Percentiles rank a stretch among this genome's conserved stretches.
Conservation (phyloP, 2,888 invertebrate species). For the Sphecodes monilicornis region DNA sequence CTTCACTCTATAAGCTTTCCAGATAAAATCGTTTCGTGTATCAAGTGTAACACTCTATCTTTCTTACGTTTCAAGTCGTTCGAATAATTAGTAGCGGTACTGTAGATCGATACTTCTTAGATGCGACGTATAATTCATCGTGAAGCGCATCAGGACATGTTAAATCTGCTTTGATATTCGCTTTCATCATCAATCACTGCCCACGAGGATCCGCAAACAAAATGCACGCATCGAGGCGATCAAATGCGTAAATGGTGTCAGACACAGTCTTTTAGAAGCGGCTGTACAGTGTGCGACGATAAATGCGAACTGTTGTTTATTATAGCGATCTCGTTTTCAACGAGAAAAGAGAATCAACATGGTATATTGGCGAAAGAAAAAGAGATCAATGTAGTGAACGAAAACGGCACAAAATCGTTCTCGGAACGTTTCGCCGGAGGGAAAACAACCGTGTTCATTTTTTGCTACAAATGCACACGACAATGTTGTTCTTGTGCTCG, state of each 20-base stretch:
- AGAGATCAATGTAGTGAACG: not conserved
- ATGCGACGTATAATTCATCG: not conserved
- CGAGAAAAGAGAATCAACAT: not conserved
- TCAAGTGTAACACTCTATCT: not conserved
- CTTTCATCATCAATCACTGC: constrained; percentile 51
- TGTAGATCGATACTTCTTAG: not conserved
- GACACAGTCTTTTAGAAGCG: constrained; percentile 25
- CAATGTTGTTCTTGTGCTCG: constrained; percentile 31
- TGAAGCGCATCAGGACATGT: constrained; percentile 15
- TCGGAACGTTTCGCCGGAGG: constrained; percentile 3
- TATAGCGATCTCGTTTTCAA: constrained; percentile 16
- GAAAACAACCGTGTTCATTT: constrained; percentile 5
- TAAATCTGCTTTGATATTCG: constrained; percentile 25
- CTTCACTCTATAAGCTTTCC: not conserved
- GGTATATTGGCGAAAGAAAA: not conserved
- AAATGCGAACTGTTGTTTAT: constrained; percentile 37
- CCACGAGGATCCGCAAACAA: constrained; percentile 30
- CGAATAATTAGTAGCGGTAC: not conserved
- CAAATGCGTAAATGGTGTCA: constrained; percentile 28
- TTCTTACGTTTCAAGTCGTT: not conserved
- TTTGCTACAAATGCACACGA: not conserved
- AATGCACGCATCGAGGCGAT: not conserved
- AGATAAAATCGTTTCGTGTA: not conserved
- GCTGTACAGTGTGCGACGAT: constrained; percentile 34
- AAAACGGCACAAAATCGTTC: not conserved